Percentiles rank a stretch among this genome's conserved stretches.
Evolutionary conservation across 23 tunicate species (phyloP).

Genomic region (Ciona savignyi): DNA sequence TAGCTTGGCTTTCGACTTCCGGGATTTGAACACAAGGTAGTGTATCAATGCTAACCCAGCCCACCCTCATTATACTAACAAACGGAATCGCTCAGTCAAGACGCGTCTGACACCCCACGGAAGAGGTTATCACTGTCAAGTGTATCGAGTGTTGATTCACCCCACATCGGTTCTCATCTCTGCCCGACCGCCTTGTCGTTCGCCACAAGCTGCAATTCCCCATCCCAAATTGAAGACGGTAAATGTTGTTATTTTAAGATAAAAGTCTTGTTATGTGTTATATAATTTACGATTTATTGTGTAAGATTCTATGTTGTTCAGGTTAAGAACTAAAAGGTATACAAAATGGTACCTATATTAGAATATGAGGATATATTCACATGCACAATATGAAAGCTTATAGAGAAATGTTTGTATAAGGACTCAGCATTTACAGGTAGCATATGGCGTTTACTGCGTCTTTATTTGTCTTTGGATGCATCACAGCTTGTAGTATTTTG

Average conservation of each 20-base stretch:
- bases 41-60: not conserved
- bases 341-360: no score
- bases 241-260: no score
- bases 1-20: slow-evolving; percentile 69
- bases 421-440: no score
- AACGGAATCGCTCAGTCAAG: slow-evolving; percentile 6
- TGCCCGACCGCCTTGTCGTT: slow-evolving; percentile 21
- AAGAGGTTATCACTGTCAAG: slow-evolving; percentile 82
- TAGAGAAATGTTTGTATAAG: no score
- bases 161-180: slow-evolving; percentile 22
- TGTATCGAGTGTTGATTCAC: slow-evolving; percentile 74
- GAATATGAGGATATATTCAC: no score
- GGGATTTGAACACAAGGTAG: slow-evolving; percentile 85
- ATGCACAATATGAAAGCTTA: no score
- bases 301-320: no score
- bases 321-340: no score
- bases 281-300: no score
- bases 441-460: not conserved
- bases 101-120: slow-evolving; percentile 49
- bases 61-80: not conserved
- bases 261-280: no score
- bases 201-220: slow-evolving; percentile 36
- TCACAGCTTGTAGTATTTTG: not conserved
- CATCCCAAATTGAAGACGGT: slow-evolving; percentile 4
- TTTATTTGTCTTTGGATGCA: not conserved